phyloP scores from a whole-genome alignment of 2,113 vertebrate species.

The Pluvianellus socialis region DNA sequence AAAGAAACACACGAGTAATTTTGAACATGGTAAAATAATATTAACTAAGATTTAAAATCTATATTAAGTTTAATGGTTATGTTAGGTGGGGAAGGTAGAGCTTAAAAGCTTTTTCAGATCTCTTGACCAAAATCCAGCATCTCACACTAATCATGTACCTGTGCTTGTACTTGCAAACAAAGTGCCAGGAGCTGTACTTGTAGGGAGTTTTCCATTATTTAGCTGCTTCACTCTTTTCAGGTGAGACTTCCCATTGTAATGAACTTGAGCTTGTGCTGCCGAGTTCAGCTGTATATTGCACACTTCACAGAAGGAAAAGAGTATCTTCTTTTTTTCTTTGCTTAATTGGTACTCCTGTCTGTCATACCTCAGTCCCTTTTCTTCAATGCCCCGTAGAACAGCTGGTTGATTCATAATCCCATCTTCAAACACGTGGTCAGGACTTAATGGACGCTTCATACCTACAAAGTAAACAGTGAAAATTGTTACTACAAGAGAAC shows the following conservation, averaged over 20 bases:
- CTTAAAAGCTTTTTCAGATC: background rate
- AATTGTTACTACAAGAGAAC: background rate
- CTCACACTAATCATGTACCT: conserved; percentile 69
- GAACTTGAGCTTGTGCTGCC: conserved; percentile 89
- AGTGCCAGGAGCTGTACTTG: conserved; percentile 40
- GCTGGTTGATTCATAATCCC: conserved; percentile 83
- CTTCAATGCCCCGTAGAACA: conserved; percentile 77
- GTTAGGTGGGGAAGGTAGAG: background rate
- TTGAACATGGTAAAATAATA: background rate
- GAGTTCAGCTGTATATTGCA: conserved; percentile 97
- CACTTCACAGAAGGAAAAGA: conserved; percentile 91
- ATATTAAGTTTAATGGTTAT: background rate
- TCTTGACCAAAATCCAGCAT: background rate
- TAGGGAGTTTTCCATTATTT: conserved; percentile 80
- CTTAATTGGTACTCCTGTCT: conserved; percentile 70
- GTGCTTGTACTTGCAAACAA: conserved; percentile 70
- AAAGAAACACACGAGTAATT: background rate
- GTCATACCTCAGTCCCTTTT: conserved; percentile 77
- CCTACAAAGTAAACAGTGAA: conserved; percentile 65
- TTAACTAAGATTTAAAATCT: background rate
- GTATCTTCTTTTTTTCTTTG: conserved; percentile 86
- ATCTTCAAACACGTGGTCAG: conserved; percentile 80
- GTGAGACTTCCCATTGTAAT: conserved; percentile 95
- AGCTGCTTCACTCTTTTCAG: conserved; percentile 90
- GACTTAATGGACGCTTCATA: conserved; percentile 84